A percentile compares a stretch with the other conserved stretches of the same genome.
These are phyloP conservation scores for Tachuris rubrigastra DNA, from an alignment of 2,113 vertebrate species.

Conservation along the genomic window DNA sequence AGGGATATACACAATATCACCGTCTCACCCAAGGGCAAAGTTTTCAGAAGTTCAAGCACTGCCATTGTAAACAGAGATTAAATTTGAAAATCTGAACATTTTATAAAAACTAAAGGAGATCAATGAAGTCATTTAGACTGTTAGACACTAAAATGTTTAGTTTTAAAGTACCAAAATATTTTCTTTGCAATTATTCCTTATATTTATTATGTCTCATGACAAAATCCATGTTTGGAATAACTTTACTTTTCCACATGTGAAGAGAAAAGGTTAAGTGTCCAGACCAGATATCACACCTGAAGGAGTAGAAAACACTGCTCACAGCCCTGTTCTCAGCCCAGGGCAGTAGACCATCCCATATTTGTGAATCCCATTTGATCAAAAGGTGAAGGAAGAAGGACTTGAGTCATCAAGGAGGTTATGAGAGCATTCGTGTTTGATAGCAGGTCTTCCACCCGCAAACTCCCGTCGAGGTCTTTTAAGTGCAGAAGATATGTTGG, in stretches of 20 bases:
- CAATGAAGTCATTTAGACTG: constrained; percentile 15
- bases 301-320: not conserved
- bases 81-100: not conserved
- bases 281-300: not conserved
- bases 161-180: constrained; percentile 28
- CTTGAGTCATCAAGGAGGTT: not conserved
- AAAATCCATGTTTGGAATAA: not conserved
- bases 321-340: not conserved
- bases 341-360: not conserved
- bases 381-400: not conserved
- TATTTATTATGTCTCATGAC: not conserved
- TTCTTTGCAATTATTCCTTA: constrained; percentile 25
- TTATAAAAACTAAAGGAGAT: not conserved
- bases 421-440: not conserved
- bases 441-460: not conserved
- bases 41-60: constrained; percentile 2
- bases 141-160: not conserved
- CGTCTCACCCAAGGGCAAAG: constrained; percentile 1
- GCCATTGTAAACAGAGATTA: constrained; percentile 25
- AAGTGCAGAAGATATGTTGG: not conserved
- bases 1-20: not conserved
- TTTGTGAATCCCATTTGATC: not conserved
- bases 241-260: not conserved
- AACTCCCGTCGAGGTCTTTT: rapidly evolving
- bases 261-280: not conserved